Base-by-base conservation (phyloP, 2,113 vertebrate species). In the Poeciliopsis turrubarensis region DNA sequence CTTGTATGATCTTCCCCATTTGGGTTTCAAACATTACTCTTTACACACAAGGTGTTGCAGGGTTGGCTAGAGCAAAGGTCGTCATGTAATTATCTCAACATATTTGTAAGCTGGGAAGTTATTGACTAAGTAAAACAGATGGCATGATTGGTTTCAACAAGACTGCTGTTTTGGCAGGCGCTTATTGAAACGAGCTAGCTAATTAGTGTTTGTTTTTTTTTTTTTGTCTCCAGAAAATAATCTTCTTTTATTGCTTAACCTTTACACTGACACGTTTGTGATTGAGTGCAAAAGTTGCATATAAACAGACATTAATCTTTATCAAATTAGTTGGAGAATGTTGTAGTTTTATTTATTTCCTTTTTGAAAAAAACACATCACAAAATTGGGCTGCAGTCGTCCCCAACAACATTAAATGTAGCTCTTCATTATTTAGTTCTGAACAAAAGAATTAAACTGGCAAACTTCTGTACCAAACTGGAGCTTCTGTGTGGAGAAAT, bases 231-330 rank as follows among this genome's bases (percentile, higher is more conserved):
- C 60, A 54, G 67, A 83, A 89, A 77, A 81, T 79, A 91, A 84
- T 84, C 63, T 69, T 41, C 37, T 77, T 90, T 92, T 92, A 90
- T 89, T 87, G 73, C 72, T 74, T 93, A 91, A 94, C 91, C 89
- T 94, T 92, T 93, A 66, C 70, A 79, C 85, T 92, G 90, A 92
- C 84, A 90, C 83, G 89, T 78, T 84, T 85, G 89, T 83, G 91
- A 93, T 89, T 88, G 86, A 92, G 86, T 81, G 89, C 73, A 74
- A 81, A 89, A 92, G 22, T 92, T 91, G 80, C 90, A 90, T 90
- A 85, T 66, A 79, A 83, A 75, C 83, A 89, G 83, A 88, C 93
- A 90, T 80, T 87, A 85, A 89, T 93, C 93, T 91, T 91, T 89
- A 93, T 91, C 86, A 89, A 79, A 89, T 91, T 81, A 86, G 72